Base-by-base conservation (phyloP, 1,140 invertebrate genomes). In the Drosophila paulistorum region DNA sequence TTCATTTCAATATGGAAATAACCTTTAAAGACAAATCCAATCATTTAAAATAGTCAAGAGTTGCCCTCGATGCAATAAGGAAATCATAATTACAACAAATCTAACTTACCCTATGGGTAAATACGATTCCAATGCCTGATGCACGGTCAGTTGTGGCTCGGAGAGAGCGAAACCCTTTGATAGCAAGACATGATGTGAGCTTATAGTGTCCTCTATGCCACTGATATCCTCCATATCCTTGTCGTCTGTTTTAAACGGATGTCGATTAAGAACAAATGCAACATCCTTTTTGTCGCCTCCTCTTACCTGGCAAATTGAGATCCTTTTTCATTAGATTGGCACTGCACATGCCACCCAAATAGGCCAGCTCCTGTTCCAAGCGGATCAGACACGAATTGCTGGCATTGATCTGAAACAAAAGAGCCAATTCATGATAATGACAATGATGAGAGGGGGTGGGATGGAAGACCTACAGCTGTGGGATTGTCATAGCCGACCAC, bases 401-500 rank as follows among this genome's bases (percentile, higher is more conserved):
- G 35, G 76, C 79, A 79, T 80, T 92, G 20, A 90, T 74, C 91
- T 92, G 70, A 10, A 30, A 1, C 0, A 6, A 7, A 68, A 70
- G 63, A 79, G 66, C 62, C 1, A n/a, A 42, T 9, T 9, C 9
- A 10, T 7, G 3, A 9, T 11, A 42, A n/a, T n/a, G 7, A 9
- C 7, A 3, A 11, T 30, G 3, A 39, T 45, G 4, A 92, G 80
- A 95, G 14, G 11, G 11, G 41, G 20, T 39, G 26, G 33, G 11
- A 58, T 7, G 33, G 13, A 13, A 14, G 17, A 69, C 74, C 79
- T 64, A 89, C 86, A 4, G 92, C 77, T 54, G 91, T 91, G 39
- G 93, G 93, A 95, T 97, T 98, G 87, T 99, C 97, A 92, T 98
- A 98, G 26, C 98, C 98, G 59, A 98, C 95, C 41, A 98, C 96